Evolutionary conservation across 2,113 vertebrate genomes (phyloP), one percentile per base, ranked within the genome.

Genomic region (Cepphus grylle): DNA sequence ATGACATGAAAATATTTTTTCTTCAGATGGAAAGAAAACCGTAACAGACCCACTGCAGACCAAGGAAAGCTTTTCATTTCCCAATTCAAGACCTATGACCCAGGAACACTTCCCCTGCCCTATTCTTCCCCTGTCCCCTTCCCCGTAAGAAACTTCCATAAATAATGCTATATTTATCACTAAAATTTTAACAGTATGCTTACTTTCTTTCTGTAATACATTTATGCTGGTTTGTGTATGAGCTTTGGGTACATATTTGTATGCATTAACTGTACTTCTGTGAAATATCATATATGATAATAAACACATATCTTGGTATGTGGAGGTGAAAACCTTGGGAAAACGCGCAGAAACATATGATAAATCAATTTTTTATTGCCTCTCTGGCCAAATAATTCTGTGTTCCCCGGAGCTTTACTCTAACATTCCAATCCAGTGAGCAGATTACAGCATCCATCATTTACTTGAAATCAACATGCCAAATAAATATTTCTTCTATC

Each of bases 361-460:
- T 86, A 81, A 92, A 95, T 94, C 80, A 91, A 91, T 93, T 96
- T 90, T 78, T 94, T 88, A 81, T 74, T 94, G 83, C 82, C 23
- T 92, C 67, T 59, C 32, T 67, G 88, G 47, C 55, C 82, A 84
- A 65, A 86, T 88, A 92, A 93, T 71, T 86, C 86, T 71, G 6
- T 56, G 56, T 91, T 84, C 65, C 77, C 69, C 2, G 1, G 65
- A 88, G 92, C 72, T 88, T 92, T 66, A 42, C 18, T 78, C 42
- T 73, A 91, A 79, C 69, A 78, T 92, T 81, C 77, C 92, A 96
- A 86, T 69, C 52, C 80, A 65, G 20, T n/a, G 69, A 90, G 67
- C 80, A 93, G 72, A 94, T 88, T 92, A 88, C 56, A 92, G 23
- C 61, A 95, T 84, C 72, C 73, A 92, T 86, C 95, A 94, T 74